Conservation (phyloP, 1,140 invertebrate species). For the Bombus terrestris region DNA sequence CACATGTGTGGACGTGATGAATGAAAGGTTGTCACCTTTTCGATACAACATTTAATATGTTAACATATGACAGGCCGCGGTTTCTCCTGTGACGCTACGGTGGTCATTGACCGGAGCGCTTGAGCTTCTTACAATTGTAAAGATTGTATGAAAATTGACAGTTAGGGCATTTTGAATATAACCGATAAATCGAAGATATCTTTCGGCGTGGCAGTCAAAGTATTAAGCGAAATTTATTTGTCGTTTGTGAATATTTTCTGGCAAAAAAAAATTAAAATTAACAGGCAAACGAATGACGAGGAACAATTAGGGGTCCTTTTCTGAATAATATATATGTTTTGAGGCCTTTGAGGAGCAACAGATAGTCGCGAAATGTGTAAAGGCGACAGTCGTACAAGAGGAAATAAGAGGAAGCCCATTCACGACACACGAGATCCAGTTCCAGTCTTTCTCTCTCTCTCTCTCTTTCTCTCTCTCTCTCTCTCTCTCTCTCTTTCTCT, state of each 20-base stretch:
- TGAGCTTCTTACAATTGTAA: too few species aligned
- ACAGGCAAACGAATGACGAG: background rate
- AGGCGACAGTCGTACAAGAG: conserved; percentile 36
- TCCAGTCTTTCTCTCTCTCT: conserved; percentile 21
- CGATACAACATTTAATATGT: too few species aligned
- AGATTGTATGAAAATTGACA: too few species aligned
- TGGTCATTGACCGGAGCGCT: too few species aligned
- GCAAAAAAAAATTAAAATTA: background rate
- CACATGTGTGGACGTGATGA: too few species aligned
- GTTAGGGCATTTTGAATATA: too few species aligned
- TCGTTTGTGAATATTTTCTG: conserved; percentile 6
- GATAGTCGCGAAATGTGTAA: conserved; percentile 26
- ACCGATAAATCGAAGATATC: too few species aligned
- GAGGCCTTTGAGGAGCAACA: conserved; percentile 25
- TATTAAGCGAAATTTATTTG: background rate
- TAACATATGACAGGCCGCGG: too few species aligned
- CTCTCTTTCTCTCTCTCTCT: background rate
- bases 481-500: background rate
- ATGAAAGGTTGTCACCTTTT: too few species aligned
- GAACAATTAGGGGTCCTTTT: background rate
- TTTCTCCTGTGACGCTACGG: too few species aligned
- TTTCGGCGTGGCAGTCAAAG: too few species aligned
- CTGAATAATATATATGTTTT: background rate
- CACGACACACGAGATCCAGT: conserved; percentile 55
- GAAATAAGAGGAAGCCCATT: conserved; percentile 52